Conservation (phyloP, 2,113 vertebrate species). For the Paedocypris sp. region DNA sequence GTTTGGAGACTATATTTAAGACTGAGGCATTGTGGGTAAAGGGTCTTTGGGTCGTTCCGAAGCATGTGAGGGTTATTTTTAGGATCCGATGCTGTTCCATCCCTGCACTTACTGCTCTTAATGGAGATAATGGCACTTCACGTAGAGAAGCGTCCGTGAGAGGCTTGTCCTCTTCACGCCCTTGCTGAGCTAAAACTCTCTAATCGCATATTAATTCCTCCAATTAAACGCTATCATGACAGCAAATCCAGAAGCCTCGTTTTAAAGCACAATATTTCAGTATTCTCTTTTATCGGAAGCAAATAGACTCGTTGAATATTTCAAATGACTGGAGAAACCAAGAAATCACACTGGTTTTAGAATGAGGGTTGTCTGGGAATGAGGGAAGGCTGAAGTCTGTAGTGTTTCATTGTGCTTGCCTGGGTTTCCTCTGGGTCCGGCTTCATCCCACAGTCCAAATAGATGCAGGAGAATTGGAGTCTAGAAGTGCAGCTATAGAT, state of each 20-base stretch:
- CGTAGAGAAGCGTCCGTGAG: not conserved
- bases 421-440: too few relatives aligned
- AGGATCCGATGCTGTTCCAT: not conserved
- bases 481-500: too few relatives aligned
- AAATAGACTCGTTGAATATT: not conserved
- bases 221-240: slow-evolving; percentile 24
- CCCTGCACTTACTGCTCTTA: slow-evolving; percentile 6
- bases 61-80: not conserved
- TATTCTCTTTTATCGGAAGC: not conserved
- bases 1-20: too few relatives aligned
- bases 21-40: too few relatives aligned
- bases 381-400: too few relatives aligned
- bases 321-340: not conserved
- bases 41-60: not conserved
- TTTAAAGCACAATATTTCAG: not conserved
- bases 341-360: too few relatives aligned
- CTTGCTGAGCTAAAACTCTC: slow-evolving; percentile 8
- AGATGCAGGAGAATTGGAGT: too few relatives aligned
- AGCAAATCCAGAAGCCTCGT: not conserved
- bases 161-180: not conserved
- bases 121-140: slow-evolving; percentile 28
- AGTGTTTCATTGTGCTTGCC: too few relatives aligned
- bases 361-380: too few relatives aligned
- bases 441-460: too few relatives aligned
- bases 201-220: slow-evolving; percentile 20